phyloP scores from a whole-genome alignment of 2,888 invertebrate species.

The Zele albiditarsus region DNA sequence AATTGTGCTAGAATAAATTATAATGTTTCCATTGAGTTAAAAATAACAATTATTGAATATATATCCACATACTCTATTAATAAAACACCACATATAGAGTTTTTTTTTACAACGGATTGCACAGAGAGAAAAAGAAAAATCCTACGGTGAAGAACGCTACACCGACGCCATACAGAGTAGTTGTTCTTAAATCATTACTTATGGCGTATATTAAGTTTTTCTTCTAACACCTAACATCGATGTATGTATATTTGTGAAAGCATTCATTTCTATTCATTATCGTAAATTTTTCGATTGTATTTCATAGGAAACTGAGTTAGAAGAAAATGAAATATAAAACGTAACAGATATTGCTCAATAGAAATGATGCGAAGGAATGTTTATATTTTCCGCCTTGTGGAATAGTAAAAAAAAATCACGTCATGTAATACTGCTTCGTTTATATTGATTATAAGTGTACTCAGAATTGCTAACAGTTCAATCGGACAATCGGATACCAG shows the following conservation, averaged over 20 bases:
- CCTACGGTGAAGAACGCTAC: neutral
- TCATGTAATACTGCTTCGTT: constrained; percentile 63
- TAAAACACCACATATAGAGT: constrained; percentile 34
- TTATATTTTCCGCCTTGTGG: too few species aligned
- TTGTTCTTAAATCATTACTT: constrained; percentile 31
- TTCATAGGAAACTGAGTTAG: too few species aligned
- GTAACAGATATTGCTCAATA: neutral
- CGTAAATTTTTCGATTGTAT: constrained; percentile 15
- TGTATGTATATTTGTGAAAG: constrained; percentile 56
- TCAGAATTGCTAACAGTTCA: neutral
- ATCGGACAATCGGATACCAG: neutral
- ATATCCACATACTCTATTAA: constrained; percentile 34
- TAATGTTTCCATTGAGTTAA: constrained; percentile 38
- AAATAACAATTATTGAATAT: constrained; percentile 48
- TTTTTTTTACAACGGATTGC: constrained; percentile 11
- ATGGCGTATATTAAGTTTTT: constrained; percentile 24
- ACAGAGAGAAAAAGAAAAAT: neutral
- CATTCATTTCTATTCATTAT: constrained; percentile 39
- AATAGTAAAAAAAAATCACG: constrained; percentile 55
- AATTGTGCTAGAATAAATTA: constrained; percentile 43
- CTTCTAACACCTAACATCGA: constrained; percentile 55
- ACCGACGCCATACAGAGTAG: neutral
- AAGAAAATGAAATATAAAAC: constrained; percentile 2
- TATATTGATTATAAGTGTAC: constrained; percentile 15
- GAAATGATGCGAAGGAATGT: too few species aligned